Base-by-base conservation (phyloP, 1,140 invertebrate species). In the Sminthurides bifidus region DNA sequence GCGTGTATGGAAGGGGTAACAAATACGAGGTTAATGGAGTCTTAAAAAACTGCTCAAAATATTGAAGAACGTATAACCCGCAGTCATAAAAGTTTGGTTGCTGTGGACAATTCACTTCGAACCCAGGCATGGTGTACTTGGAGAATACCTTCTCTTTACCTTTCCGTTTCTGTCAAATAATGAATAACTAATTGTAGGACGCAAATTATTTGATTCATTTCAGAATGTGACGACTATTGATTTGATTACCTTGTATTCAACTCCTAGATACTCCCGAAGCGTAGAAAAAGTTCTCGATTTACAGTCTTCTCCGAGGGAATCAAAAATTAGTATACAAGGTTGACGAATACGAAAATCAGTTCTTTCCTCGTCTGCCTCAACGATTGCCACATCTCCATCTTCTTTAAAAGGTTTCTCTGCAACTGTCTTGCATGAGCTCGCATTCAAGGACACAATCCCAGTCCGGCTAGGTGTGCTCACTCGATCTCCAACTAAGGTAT, bases 71-170 rank as follows among this genome's bases (percentile, higher is more conserved):
- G 73, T 90, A 98, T 6, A 97, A 74, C 2, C 95, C 95, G 75
- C 95, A 98, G 72, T 98, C 95, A 38, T 85, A 90, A 69, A 84
- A 92, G 75, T 98, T 98, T 57, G 83, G 89, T 75, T 98, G 95
- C 68, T 96, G 90, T 17, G 93, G 93, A 55, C 94, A 87, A 75
- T 87, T 88, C 0, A 87, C 85, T 66, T 79, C 81, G 48, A 80
- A 78, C 3, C 90, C 90, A 68, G 83, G 85, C 50, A 92, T 85
- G 23, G 81, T 83, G 66, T 84, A 79, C 70, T 84, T 87, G 27
- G 79, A 81, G 68, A 88, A 90, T 76, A 79, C 67, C 73, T 78
- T 57, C n/a, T 56, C 57, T 58, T 69, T 43, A 72, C 74, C 66
- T 57, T 74, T 75, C 65, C 89, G 92, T 2, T 33, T 30, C 58